phyloP scores from a whole-genome alignment of 1,140 invertebrate genomes.

The Eumeta japonica region DNA sequence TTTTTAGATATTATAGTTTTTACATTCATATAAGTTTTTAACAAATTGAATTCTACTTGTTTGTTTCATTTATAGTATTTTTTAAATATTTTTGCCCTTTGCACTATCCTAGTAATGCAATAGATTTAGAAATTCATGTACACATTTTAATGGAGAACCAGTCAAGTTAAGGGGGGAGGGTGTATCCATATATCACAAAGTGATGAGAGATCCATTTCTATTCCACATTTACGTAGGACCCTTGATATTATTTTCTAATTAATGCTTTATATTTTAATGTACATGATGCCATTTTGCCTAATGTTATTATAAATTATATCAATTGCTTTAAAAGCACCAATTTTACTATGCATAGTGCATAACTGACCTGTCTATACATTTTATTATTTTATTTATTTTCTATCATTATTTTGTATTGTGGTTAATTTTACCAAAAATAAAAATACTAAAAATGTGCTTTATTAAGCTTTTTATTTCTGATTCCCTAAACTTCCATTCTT shows the following conservation, averaged over 20 bases:
- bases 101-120: too few relatives aligned
- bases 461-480: constrained; percentile 35
- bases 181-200: constrained; percentile 52
- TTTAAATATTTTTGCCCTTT: too few relatives aligned
- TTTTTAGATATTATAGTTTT: constrained; percentile 41
- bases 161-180: too few relatives aligned
- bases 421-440: constrained; percentile 59
- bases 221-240: too few relatives aligned
- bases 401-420: constrained; percentile 57
- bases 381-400: constrained; percentile 58
- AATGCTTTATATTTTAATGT: constrained; percentile 52
- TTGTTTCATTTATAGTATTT: constrained; percentile 22
- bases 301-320: constrained; percentile 57
- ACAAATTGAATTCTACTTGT: too few relatives aligned
- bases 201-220: too few relatives aligned
- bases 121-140: too few relatives aligned
- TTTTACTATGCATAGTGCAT: constrained; percentile 55
- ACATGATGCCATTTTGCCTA: constrained; percentile 57
- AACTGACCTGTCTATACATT: constrained; percentile 56
- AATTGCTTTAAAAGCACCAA: constrained; percentile 57
- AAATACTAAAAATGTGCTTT: constrained; percentile 57
- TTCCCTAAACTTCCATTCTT: too few relatives aligned
- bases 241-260: constrained; percentile 11
- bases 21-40: constrained; percentile 5
- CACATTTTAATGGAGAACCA: too few relatives aligned